Evolutionary conservation across 2,888 invertebrate genomes (phyloP).

Genomic region (Helicoverpa assulta): DNA sequence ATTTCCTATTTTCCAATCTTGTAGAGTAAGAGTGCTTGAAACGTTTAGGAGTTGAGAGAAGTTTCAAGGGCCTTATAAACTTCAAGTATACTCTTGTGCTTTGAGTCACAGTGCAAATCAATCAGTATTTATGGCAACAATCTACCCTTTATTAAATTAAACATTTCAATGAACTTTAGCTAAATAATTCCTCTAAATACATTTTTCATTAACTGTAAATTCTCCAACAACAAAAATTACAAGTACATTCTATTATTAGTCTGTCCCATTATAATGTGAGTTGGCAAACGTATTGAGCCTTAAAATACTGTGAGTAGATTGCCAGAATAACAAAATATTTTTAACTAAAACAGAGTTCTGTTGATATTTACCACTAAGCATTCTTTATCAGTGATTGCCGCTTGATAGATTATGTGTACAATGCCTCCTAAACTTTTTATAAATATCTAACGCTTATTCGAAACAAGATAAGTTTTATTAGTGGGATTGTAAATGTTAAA

Average conservation of each 20-base stretch:
- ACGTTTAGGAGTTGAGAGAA: no score
- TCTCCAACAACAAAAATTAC: conserved; percentile 59
- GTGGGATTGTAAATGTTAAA: conserved; percentile 1
- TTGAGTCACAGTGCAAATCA: no score
- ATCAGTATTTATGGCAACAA: no score
- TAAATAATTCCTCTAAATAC: neutral
- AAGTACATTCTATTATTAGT: conserved; percentile 70
- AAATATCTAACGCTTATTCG: conserved; percentile 7
- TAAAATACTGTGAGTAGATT: conserved; percentile 51
- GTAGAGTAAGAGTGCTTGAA: no score
- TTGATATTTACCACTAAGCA: conserved; percentile 60
- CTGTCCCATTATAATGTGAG: conserved; percentile 66
- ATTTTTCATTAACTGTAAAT: conserved; percentile 24
- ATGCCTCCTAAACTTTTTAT: conserved; percentile 2
- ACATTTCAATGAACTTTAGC: conserved; percentile 2
- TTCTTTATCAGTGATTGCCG: conserved; percentile 35
- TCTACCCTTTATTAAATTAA: neutral
- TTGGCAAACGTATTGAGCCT: conserved; percentile 68
- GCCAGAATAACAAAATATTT: conserved; percentile 54
- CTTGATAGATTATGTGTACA: conserved; percentile 37
- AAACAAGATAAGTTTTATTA: conserved; percentile 15
- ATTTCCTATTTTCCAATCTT: no score
- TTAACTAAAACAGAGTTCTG: conserved; percentile 22
- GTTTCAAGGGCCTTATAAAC: no score
- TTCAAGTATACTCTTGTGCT: no score